Evolutionary conservation across 2,888 invertebrate species (phyloP).

Genomic region (Rutpela maculata): DNA sequence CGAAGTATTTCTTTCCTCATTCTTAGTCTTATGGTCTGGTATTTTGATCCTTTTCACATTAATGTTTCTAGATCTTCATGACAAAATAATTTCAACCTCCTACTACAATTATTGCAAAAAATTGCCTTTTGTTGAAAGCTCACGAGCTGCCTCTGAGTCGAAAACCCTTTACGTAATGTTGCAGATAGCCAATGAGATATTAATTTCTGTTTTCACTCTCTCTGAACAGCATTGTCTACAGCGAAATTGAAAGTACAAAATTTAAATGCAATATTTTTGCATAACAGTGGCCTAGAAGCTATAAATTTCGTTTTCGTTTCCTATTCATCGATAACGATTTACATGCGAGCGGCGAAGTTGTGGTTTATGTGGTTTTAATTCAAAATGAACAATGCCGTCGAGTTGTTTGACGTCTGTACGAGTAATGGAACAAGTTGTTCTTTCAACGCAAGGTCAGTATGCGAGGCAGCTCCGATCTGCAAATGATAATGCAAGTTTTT

Average conservation of each 20-base stretch:
- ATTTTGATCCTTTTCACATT: too few species aligned
- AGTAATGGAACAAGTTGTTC: background rate
- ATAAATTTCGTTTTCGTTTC: background rate
- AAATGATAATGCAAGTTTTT: background rate
- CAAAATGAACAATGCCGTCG: background rate
- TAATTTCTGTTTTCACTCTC: background rate
- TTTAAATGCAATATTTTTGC: background rate
- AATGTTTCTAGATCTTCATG: too few species aligned
- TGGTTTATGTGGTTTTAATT: background rate
- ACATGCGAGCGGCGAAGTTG: background rate
- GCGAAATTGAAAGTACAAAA: background rate
- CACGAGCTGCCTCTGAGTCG: background rate
- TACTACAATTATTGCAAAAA: too few species aligned
- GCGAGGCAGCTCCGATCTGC: background rate
- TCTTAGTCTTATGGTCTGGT: too few species aligned
- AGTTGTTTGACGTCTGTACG: conserved; percentile 4
- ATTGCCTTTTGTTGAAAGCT: too few species aligned
- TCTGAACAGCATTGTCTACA: too few species aligned
- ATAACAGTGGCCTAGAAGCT: background rate
- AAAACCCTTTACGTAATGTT: background rate
- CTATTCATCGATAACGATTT: conserved; percentile 3
- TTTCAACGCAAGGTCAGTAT: background rate
- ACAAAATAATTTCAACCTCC: too few species aligned
- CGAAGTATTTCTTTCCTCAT: too few species aligned
- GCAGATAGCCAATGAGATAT: background rate